Evolutionary conservation across 2,888 invertebrate species (phyloP), one percentile per base, ranked within the genome.

Genomic region (Platypus cylindrus): DNA sequence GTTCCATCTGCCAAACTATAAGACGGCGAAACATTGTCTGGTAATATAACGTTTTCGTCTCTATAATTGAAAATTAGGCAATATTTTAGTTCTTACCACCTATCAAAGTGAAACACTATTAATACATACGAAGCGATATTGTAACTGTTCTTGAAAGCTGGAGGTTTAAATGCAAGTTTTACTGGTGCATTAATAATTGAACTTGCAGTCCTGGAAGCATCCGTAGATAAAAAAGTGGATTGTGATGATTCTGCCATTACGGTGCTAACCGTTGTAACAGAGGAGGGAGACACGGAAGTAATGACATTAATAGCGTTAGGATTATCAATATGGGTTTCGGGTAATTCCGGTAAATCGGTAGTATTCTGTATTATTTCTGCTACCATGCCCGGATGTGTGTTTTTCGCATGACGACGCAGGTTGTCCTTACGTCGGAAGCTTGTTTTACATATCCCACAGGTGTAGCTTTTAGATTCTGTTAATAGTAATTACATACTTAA

Each of bases 371-470:
- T 52, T 34, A 52, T 45, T 31, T 52, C 50, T 15, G 50, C 52
- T 41, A 56, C 52, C 45, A 54, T 56, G 40, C 58, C 71, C 1
- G 75, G 73, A 57, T 86, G 85, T 34, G 81, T 76, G 56, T 83
- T 80, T 34, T 76, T 71, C 37, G 82, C 66, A 56, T 85, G 85
- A 0, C 85, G 68, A 40, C 73, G 71, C 39, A 85, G 65, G 54
- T 85, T 86, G 55, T 86, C 86, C 54, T 78, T 81, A 38, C 86
- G 66, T 27, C 77, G 65, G 53, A 84, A 84, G 24, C 69, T 69
- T 5, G 75, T 73, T 22, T 69, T 67, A 57, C 86, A 86, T 16
- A 76, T 66, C 41, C 68, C 68, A 54, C 86, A 86, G 13, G 71
- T 71, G 51, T 73, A 85, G 3, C 75, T 75, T 48, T 78, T 75